Evolutionary conservation across 1,140 invertebrate genomes (phyloP).

Genomic region (Pararge aegeria): DNA sequence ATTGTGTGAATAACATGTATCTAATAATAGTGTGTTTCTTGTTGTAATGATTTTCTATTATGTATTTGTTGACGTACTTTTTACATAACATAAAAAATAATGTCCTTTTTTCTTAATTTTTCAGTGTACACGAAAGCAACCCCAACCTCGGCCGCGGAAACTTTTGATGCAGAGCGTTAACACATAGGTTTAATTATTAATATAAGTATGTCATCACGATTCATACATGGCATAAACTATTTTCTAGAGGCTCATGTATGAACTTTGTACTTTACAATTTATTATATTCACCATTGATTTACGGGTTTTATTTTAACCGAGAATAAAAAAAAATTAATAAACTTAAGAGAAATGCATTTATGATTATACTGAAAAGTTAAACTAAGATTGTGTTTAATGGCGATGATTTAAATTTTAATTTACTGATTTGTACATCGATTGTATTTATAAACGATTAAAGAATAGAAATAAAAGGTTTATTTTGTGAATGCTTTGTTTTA

Average conservation of each 20-base stretch:
- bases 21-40: too few species aligned
- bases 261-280: not conserved
- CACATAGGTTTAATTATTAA: slow-evolving; percentile 19
- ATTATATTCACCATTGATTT: slow-evolving; percentile 23
- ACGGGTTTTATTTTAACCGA: slow-evolving; percentile 25
- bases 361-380: slow-evolving; percentile 47
- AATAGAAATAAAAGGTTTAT: slow-evolving; percentile 70
- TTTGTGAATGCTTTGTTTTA: slow-evolving; percentile 53
- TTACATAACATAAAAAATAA: too few species aligned
- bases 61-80: too few species aligned
- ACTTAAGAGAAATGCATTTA: slow-evolving; percentile 53
- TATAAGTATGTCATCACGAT: slow-evolving; percentile 23
- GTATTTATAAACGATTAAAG: slow-evolving; percentile 62
- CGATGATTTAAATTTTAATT: slow-evolving; percentile 47
- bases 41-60: too few species aligned
- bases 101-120: slow-evolving; percentile 15
- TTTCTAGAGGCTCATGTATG: slow-evolving; percentile 43
- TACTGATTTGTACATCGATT: slow-evolving; percentile 58
- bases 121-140: slow-evolving; percentile 81
- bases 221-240: slow-evolving; percentile 17
- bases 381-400: slow-evolving; percentile 59
- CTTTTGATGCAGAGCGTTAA: slow-evolving; percentile 50
- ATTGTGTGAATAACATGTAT: too few species aligned
- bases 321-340: slow-evolving; percentile 9
- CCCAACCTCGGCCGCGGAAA: slow-evolving; percentile 67